Percentiles rank a stretch among this genome's conserved stretches.
These are phyloP conservation scores for Naja naja DNA, from an alignment of 2,113 vertebrate genomes.

Conservation along the genomic window DNA sequence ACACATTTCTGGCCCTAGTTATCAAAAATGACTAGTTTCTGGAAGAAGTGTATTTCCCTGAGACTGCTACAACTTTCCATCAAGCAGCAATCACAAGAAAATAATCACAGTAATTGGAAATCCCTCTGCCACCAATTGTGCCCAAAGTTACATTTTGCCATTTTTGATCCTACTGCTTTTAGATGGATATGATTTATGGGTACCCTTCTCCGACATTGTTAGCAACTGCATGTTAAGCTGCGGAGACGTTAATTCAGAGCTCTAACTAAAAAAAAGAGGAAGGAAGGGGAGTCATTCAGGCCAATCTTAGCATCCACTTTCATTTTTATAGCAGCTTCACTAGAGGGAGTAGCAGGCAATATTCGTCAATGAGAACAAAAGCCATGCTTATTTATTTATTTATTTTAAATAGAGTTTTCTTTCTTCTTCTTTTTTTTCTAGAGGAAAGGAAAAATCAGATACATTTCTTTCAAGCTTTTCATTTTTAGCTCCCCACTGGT, in stretches of 20 bases:
- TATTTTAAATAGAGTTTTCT: background rate
- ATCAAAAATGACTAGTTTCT: background rate
- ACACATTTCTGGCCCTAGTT: background rate
- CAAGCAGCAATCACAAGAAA: background rate
- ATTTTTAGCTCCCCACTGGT: background rate
- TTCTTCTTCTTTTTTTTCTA: rapidly evolving
- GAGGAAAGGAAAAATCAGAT: background rate
- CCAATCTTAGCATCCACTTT: background rate
- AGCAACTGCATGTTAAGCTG: background rate
- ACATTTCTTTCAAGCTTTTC: background rate
- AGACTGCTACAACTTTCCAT: background rate
- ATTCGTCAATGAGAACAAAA: constrained; percentile 17
- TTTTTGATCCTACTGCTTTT: background rate
- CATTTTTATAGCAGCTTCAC: constrained; percentile 37
- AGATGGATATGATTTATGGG: background rate
- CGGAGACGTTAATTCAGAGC: background rate
- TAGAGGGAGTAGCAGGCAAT: constrained; percentile 56
- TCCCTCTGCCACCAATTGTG: constrained; percentile 9
- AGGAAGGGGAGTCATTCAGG: background rate
- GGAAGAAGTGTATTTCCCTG: background rate
- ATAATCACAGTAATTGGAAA: background rate
- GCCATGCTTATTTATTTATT: background rate
- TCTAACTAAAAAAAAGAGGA: background rate
- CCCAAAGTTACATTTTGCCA: background rate
- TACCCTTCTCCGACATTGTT: background rate